These are phyloP conservation scores for Arctia plantaginis DNA, from an alignment of 2,888 invertebrate genomes.

Conservation along the genomic window DNA sequence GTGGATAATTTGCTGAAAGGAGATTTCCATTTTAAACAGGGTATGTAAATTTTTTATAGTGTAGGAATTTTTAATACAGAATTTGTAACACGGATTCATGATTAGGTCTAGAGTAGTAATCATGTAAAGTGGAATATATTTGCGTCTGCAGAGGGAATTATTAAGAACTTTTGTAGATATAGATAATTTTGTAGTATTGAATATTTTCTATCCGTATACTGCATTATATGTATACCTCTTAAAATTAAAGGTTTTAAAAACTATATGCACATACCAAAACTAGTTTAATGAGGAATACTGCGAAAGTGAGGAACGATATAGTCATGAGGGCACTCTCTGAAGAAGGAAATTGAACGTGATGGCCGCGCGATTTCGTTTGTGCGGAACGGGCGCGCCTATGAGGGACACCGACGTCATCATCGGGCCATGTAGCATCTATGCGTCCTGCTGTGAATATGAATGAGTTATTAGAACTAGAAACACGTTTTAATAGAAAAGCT, in stretches of 20 bases:
- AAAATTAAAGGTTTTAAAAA: background rate
- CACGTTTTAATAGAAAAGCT: background rate
- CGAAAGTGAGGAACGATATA: conserved; percentile 94
- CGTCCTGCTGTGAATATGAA: conserved; percentile 71
- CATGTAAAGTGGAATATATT: no score
- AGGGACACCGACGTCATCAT: conserved; percentile 55
- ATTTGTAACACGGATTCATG: background rate
- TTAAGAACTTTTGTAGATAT: background rate
- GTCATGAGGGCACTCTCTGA: conserved; percentile 93
- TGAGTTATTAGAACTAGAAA: background rate
- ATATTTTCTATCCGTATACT: no score
- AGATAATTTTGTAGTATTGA: background rate
- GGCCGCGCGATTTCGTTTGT: conserved; percentile 75
- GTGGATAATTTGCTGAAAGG: conserved; percentile 89
- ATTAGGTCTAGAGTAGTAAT: background rate
- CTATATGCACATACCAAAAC: conserved; percentile 88
- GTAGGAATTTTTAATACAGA: background rate
- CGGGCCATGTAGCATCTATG: conserved; percentile 81
- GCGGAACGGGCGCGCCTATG: conserved; percentile 50
- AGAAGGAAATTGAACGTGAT: conserved; percentile 91
- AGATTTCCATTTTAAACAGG: background rate
- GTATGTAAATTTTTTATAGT: background rate
- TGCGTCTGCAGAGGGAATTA: no score
- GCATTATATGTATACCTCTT: no score
- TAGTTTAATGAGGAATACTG: conserved; percentile 93